These are phyloP conservation scores for Lamellibrachia columna DNA, from an alignment of 2,888 invertebrate genomes.

Conservation along the genomic window DNA sequence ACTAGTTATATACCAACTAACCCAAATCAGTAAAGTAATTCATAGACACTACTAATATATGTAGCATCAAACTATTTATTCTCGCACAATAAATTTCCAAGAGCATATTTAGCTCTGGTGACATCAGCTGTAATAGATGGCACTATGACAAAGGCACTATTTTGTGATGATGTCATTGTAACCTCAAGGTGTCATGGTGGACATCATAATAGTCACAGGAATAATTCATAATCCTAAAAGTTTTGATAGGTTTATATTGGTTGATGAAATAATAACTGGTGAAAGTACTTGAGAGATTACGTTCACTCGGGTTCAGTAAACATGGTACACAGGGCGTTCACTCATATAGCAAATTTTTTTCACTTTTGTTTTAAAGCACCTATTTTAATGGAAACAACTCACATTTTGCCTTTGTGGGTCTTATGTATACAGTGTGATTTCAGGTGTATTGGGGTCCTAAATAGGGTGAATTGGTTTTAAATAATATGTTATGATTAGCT, in stretches of 20 bases:
- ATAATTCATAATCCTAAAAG: no score
- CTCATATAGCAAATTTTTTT: neutral
- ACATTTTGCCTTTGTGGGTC: neutral
- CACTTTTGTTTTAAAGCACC: neutral
- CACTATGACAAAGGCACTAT: neutral
- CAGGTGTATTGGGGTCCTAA: neutral
- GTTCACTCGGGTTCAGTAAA: neutral
- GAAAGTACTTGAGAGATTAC: neutral
- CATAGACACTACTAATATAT: no score
- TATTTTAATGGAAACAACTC: neutral
- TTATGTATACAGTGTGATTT: neutral
- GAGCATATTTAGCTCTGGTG: neutral
- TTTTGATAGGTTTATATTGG: no score
- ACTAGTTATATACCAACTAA: no score
- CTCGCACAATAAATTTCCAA: neutral
- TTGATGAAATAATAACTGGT: neutral
- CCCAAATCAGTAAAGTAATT: no score
- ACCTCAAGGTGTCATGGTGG: neutral
- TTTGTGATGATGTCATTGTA: neutral
- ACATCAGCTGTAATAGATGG: neutral
- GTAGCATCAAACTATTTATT: neutral
- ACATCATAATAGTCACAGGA: no score
- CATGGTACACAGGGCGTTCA: neutral
- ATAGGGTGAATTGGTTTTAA: neutral
- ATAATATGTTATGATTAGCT: neutral